Conservation (phyloP, 2,797 vertebrate genomes). For the Chelon labrosus region DNA sequence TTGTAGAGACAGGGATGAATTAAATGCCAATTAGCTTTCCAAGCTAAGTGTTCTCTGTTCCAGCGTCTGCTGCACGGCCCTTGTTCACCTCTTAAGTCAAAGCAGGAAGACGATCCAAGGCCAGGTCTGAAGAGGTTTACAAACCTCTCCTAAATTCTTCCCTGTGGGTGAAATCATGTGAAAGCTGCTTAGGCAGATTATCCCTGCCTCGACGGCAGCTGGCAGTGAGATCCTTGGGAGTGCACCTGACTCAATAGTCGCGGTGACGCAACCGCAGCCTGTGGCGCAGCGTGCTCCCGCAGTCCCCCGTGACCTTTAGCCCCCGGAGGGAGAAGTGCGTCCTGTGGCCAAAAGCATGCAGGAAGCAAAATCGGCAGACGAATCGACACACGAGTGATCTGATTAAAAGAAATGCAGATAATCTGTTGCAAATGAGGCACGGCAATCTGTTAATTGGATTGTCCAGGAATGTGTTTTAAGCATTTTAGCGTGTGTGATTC, state of each 20-base stretch:
- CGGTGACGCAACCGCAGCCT: slow-evolving; percentile 76
- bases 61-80: slow-evolving; percentile 52
- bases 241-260: slow-evolving; percentile 80
- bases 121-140: slow-evolving; percentile 78
- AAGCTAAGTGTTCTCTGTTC: slow-evolving; percentile 16
- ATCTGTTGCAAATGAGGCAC: slow-evolving; percentile 11
- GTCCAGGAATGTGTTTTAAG: slow-evolving; percentile 12
- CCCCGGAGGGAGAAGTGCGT: slow-evolving; percentile 58
- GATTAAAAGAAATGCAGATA: slow-evolving; percentile 15
- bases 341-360: slow-evolving; percentile 34
- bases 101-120: slow-evolving; percentile 71
- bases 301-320: slow-evolving; percentile 81
- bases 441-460: slow-evolving; percentile 5
- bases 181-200: slow-evolving; percentile 88
- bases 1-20: not conserved
- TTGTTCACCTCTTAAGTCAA: slow-evolving; percentile 60
- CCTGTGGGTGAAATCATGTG: slow-evolving; percentile 79
- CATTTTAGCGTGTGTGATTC: not conserved
- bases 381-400: slow-evolving; percentile 17
- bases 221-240: slow-evolving; percentile 76
- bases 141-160: slow-evolving; percentile 80
- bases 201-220: slow-evolving; percentile 78
- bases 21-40: slow-evolving; percentile 1
- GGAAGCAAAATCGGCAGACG: slow-evolving; percentile 9
- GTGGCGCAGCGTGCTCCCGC: slow-evolving; percentile 67